Evolutionary conservation across 1,140 invertebrate species (phyloP), one percentile per base, ranked within the genome.

Genomic region (Orchestia grillus): DNA sequence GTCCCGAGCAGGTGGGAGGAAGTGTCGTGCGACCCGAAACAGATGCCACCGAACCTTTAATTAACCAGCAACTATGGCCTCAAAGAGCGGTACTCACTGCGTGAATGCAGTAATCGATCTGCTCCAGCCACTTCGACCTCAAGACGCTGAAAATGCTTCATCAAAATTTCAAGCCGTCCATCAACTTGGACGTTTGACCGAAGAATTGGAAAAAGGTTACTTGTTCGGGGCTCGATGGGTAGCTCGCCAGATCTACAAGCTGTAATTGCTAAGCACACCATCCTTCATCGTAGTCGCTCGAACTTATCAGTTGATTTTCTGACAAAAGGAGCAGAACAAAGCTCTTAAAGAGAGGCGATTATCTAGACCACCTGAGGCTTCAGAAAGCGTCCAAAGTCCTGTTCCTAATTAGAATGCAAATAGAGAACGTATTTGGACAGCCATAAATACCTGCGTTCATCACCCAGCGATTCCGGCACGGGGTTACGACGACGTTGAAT

Each of bases 331-430:
- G 92, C 92, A 47, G 92, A 94, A 44, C 43, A 8, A 40, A 44
- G 3, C 16, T 45, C 8, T 94, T 45, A 94, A 77, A 45, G 44
- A n/a, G 44, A 19, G 44, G 44, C 40, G 44, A 47, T 94, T 94
- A 94, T 47, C 92, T 6, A 11, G 92, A 94, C 92, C 44, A 44
- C 92, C 44, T 44, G 44, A n/a, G 44, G 92, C 43, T 40, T 47
- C 92, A 47, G 88, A 44, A 15, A 44, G 92, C 19, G 41, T n/a
- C 23, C 43, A 15, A 94, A 47, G 44, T 45, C 44, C 44, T 45
- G 92, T 94, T 94, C 41, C 92, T 94, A 94, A 94, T 94, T 45
- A 94, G 44, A 94, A 94, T 94, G 92, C 44, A 94, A 94, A 94
- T 94, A 19, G 44, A 4, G 44, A 15, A 15, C 92, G 41, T 94